These are phyloP conservation scores for Agrotis exclamationis DNA, from an alignment of 2,888 invertebrate genomes.

Conservation along the genomic window DNA sequence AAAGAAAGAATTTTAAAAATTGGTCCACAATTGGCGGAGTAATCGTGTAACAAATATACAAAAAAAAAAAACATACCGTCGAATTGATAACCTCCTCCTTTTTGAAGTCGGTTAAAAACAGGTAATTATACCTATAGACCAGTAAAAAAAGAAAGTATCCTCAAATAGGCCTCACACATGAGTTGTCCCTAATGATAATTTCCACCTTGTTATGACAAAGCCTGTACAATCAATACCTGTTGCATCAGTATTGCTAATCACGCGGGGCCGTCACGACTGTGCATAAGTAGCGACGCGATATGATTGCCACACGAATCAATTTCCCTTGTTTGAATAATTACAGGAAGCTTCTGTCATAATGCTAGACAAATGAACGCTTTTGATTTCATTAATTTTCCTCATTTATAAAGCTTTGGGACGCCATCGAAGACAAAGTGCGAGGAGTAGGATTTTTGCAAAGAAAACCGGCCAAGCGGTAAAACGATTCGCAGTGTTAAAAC, in stretches of 20 bases:
- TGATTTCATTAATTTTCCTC: background rate
- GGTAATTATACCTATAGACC: no score
- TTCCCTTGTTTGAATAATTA: conserved; percentile 46
- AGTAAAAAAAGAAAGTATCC: no score
- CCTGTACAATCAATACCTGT: conserved; percentile 4
- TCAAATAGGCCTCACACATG: background rate
- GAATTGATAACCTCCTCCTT: no score
- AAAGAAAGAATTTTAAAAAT: no score
- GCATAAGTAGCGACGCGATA: conserved; percentile 29
- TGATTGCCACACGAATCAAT: conserved; percentile 29
- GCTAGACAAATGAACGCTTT: conserved; percentile 15
- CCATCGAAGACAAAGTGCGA: background rate
- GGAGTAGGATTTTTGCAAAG: background rate
- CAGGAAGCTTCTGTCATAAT: conserved; percentile 49
- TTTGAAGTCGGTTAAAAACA: no score
- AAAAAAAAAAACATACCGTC: no score
- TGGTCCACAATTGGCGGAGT: no score
- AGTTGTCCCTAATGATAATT: background rate
- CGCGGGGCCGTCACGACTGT: conserved; percentile 45
- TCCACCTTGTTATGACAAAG: background rate
- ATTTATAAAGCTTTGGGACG: background rate
- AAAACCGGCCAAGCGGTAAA: no score
- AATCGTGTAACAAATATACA: no score
- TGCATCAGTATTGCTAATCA: conserved; percentile 45
- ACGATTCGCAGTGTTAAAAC: no score